A percentile compares a stretch with the other conserved stretches of the same genome.
These are phyloP conservation scores for Recurvirostra avosetta DNA, from an alignment of 2,113 vertebrate genomes.

Conservation along the genomic window DNA sequence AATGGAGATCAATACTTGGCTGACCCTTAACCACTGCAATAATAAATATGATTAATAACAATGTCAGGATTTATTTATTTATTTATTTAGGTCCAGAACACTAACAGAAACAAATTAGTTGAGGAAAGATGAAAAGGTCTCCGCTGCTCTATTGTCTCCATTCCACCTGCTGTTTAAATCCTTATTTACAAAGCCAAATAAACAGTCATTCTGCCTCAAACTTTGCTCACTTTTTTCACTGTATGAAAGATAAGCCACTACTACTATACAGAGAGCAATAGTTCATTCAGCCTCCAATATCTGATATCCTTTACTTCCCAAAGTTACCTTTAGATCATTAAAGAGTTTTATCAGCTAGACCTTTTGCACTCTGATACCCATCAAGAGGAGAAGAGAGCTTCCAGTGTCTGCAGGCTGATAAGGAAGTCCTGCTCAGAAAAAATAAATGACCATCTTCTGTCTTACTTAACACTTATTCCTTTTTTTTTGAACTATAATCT, in stretches of 20 bases:
- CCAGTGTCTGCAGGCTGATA: conserved; percentile 38
- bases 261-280: conserved; percentile 33
- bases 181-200: conserved; percentile 15
- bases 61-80: background rate
- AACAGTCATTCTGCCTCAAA: background rate
- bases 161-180: background rate
- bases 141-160: background rate
- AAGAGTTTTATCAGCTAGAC: conserved; percentile 65
- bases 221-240: background rate
- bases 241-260: conserved; percentile 42
- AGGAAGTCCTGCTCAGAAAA: conserved; percentile 22
- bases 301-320: conserved; percentile 50
- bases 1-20: background rate
- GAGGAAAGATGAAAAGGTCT: background rate
- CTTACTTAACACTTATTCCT: conserved; percentile 20
- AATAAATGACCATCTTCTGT: conserved; percentile 30
- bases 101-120: background rate
- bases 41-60: background rate
- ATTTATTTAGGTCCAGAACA: background rate
- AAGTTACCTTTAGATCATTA: conserved; percentile 66
- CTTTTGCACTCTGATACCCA: conserved; percentile 62
- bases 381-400: conserved; percentile 43
- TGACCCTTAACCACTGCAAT: background rate
- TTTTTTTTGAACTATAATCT: background rate
- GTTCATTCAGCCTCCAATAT: conserved; percentile 52